Evolutionary conservation across 2,888 invertebrate genomes (phyloP), one percentile per base, ranked within the genome.

Genomic region (Iphiclides podalirius): DNA sequence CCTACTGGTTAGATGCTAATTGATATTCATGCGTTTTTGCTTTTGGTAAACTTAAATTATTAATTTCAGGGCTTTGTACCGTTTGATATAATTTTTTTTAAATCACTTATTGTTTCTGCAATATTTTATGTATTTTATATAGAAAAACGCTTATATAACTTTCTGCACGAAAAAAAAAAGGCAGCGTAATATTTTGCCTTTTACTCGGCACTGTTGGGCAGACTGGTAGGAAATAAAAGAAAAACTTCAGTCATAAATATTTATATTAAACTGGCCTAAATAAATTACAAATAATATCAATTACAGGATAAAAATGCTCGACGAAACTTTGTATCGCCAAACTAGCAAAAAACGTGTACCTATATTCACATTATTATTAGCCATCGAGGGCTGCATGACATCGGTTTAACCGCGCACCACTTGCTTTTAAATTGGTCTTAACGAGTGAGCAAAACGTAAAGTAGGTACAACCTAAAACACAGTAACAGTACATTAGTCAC

Each of bases 231-330:
- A 65, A 63, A 59, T 64, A 66, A 68, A 45, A 52, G 42, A 12
- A 15, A 40, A 12, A 39, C 11, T 8, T 64, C 57, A 55, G 65
- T 64, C 67, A 75, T 74, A 76, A 77, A 79, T 80, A 78, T 75
- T 70, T 76, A 72, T 78, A 70, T 76, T 72, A 70, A 66, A 85
- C 79, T 82, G 83, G 76, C 82, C 79, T 81, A 72, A 76, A 75
- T 75, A 76, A 80, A 75, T 78, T 77, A 80, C 70, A 73, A 63
- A 69, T 70, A 76, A 76, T 52, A 54, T 57, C 58, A 26, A 26
- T 26, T 26, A 26, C 54, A 57, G 72, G 66, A 36, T 45, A 38
- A 72, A 71, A 59, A 75, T 72, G 72, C 67, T 56, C 72, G 67
- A 67, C 63, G 60, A 64, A 64, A 65, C 60, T 61, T 52, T 57